Evolutionary conservation across 2,797 vertebrate genomes (phyloP), one percentile per base, ranked within the genome.

Genomic region (Gymnoscopelus microlampas): DNA sequence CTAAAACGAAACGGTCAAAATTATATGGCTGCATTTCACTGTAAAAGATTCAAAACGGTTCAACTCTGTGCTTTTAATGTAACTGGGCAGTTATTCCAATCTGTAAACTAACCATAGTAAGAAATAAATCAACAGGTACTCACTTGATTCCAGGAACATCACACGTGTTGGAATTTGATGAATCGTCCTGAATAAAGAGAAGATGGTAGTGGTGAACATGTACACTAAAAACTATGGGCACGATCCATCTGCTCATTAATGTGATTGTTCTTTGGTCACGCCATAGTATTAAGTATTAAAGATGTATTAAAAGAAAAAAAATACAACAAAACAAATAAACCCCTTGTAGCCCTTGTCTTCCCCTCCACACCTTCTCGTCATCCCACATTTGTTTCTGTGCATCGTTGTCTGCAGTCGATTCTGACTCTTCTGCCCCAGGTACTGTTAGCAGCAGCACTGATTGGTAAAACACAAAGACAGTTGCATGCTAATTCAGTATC

Each of bases 131-230:
- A 61, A 8, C 14, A 60, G 6, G 23, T 55, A 95, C 95, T 93
- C 90, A 99, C 98, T 97, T 99, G 92, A 99, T 99, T 92, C 98
- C 98, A 2, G 98, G 98, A 81, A 99, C 98, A 80, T 99, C 97
- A 76, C 97, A 98, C 15, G 96, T 95, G 87, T 97, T 98, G 67
- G 96, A 94, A 86, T 95, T 95, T 15, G 96, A 94, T 70, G 93
- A 94, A 85, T 95, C 95, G 68, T 95, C 91, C 97, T 98, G 71
- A 79, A 63, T 19, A 72, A 15, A 76, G 24, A 78, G 77, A 79
- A 85, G 44, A 48, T 2, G 47, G 39, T 44, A 24, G 24, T 4
- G 53, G 23, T 66, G 74, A 6, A 61, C 0, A 49, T 53, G 49
- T 2, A 47, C 60, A 10, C 35, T 10, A 15, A 8, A 9, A 44